These are phyloP conservation scores for Agrochola lychnidis DNA, from an alignment of 2,888 invertebrate species.

Conservation along the genomic window DNA sequence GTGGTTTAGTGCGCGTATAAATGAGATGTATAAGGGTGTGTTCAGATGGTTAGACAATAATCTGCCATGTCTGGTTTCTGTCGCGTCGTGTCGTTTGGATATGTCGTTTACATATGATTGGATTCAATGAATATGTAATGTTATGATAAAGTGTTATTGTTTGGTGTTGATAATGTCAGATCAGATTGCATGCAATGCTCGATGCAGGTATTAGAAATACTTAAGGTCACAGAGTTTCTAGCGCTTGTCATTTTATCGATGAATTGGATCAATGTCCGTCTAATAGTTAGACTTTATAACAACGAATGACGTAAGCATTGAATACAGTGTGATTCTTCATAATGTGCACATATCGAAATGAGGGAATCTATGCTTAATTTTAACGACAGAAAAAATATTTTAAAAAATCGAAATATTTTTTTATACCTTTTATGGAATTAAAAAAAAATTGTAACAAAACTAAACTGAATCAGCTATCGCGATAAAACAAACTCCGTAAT, in stretches of 20 bases:
- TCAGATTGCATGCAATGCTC: not conserved
- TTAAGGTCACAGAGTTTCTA: not conserved
- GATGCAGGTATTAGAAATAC: not conserved
- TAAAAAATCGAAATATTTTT: no score
- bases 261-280: not conserved
- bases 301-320: not conserved
- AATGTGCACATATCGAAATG: no score
- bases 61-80: conserved; percentile 19
- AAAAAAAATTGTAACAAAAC: no score
- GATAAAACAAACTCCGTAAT: no score
- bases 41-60: conserved; percentile 38
- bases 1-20: conserved; percentile 47
- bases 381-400: no score
- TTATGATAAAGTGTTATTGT: conserved; percentile 3
- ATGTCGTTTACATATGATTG: conserved; percentile 19
- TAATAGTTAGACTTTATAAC: not conserved
- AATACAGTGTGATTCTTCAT: no score
- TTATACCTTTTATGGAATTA: no score
- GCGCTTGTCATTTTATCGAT: not conserved
- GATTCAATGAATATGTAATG: conserved; percentile 26
- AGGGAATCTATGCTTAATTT: no score
- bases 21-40: conserved; percentile 54
- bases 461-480: no score
- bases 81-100: conserved; percentile 1
- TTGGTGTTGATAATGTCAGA: not conserved